Evolutionary conservation across 2,797 vertebrate species (phyloP).

Genomic region (Pempheris klunzingeri): DNA sequence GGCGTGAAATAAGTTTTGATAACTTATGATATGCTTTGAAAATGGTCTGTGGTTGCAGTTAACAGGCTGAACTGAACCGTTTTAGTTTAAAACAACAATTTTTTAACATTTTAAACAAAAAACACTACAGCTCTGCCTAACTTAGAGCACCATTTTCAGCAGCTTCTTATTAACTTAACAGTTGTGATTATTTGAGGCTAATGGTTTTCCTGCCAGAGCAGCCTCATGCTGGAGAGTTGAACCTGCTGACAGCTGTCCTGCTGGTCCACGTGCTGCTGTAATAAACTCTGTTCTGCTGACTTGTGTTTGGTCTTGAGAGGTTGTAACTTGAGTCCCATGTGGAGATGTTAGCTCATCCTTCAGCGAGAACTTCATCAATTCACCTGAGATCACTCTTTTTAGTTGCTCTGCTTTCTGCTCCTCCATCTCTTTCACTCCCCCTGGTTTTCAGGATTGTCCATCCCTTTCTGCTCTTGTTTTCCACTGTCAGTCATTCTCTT

Average conservation of each 20-base stretch:
- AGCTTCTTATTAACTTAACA: too few species aligned
- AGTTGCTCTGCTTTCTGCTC: background rate
- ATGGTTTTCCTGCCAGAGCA: background rate
- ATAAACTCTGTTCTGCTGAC: constrained; percentile 24
- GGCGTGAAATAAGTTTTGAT: background rate
- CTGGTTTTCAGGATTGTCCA: background rate
- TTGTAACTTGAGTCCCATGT: constrained; percentile 41
- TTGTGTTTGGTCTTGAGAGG: constrained; percentile 44
- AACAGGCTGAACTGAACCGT: background rate
- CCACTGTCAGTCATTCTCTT: background rate
- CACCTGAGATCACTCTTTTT: constrained; percentile 27
- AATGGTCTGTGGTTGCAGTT: too few species aligned
- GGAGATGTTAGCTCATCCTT: constrained; percentile 34
- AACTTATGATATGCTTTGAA: background rate
- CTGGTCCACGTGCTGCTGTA: background rate
- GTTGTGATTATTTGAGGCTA: background rate
- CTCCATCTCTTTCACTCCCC: background rate
- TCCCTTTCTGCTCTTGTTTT: background rate
- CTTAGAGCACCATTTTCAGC: background rate
- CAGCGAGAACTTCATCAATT: constrained; percentile 46
- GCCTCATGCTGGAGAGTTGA: background rate
- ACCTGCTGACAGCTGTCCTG: background rate
- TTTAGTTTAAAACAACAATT: background rate
- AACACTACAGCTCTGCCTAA: background rate
- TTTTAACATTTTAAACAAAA: too few species aligned